These are phyloP conservation scores for Ceratina calcarata DNA, from an alignment of 1,140 invertebrate species.

Conservation along the genomic window DNA sequence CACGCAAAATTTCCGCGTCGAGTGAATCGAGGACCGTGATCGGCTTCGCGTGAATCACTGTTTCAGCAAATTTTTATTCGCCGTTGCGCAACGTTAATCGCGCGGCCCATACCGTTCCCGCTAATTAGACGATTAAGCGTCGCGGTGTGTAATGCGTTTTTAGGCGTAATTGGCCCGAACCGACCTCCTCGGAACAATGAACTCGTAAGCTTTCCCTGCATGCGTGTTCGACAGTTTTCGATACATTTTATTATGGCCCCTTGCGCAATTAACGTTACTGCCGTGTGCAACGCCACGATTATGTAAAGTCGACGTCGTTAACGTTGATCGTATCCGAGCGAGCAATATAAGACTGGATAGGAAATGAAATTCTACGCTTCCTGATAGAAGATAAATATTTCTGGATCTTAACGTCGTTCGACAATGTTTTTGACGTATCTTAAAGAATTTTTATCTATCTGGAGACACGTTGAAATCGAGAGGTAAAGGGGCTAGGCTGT, in stretches of 20 bases:
- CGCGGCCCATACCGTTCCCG: neutral
- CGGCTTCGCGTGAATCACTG: too few species aligned
- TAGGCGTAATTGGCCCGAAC: neutral
- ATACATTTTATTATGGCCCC: neutral
- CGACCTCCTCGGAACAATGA: slow-evolving; percentile 7
- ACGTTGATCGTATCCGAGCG: slow-evolving; percentile 3
- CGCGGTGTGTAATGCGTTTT: neutral
- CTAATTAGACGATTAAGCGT: neutral
- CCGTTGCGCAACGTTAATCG: slow-evolving; percentile 5
- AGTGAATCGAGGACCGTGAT: neutral
- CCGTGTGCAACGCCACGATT: neutral
- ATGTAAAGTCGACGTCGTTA: neutral
- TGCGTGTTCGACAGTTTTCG: neutral
- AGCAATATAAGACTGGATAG: too few species aligned
- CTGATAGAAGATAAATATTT: too few species aligned
- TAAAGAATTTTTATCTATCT: slow-evolving; percentile 4
- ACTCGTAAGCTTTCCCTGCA: slow-evolving; percentile 13
- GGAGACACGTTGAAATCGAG: slow-evolving; percentile 20
- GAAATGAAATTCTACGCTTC: too few species aligned
- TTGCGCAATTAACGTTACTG: slow-evolving; percentile 5
- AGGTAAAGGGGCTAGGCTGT: slow-evolving; percentile 37
- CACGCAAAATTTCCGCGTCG: neutral
- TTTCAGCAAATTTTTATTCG: neutral
- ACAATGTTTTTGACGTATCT: neutral
- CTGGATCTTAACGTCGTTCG: too few species aligned